These are phyloP conservation scores for Rhopalosiphum padi DNA, from an alignment of 1,140 invertebrate genomes.

Conservation along the genomic window DNA sequence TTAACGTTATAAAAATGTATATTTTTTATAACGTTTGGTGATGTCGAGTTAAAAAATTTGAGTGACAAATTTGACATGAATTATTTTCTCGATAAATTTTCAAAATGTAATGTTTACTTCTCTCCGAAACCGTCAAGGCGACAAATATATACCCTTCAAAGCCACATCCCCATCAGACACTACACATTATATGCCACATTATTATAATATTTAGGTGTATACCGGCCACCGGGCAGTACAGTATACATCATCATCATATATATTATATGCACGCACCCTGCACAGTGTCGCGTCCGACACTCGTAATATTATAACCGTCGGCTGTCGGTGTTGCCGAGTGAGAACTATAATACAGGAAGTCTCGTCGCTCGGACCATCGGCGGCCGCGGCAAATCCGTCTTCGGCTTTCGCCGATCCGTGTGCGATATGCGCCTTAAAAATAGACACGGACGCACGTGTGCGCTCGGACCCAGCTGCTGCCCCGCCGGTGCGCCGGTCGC, in stretches of 20 bases:
- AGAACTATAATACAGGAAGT: conserved; percentile 23
- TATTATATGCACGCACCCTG: too few species aligned
- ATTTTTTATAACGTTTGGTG: background rate
- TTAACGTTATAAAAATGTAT: background rate
- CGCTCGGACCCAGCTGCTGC: conserved; percentile 7
- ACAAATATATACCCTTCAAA: background rate
- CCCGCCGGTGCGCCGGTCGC: too few species aligned
- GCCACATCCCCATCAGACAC: background rate
- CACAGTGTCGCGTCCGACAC: background rate
- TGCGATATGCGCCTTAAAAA: conserved; percentile 25
- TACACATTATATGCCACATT: background rate
- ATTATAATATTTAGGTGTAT: background rate
- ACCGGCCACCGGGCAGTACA: too few species aligned
- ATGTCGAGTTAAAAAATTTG: background rate
- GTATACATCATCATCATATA: background rate
- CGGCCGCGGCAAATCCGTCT: background rate
- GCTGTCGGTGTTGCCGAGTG: background rate
- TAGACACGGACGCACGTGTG: conserved; percentile 48
- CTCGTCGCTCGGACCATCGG: background rate
- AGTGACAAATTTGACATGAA: background rate
- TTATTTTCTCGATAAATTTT: background rate
- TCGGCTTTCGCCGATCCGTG: background rate
- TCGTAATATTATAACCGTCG: background rate
- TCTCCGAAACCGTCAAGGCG: background rate
- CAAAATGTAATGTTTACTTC: background rate